phyloP scores from a whole-genome alignment of 1,140 invertebrate species.

The Listronotus bonariensis region DNA sequence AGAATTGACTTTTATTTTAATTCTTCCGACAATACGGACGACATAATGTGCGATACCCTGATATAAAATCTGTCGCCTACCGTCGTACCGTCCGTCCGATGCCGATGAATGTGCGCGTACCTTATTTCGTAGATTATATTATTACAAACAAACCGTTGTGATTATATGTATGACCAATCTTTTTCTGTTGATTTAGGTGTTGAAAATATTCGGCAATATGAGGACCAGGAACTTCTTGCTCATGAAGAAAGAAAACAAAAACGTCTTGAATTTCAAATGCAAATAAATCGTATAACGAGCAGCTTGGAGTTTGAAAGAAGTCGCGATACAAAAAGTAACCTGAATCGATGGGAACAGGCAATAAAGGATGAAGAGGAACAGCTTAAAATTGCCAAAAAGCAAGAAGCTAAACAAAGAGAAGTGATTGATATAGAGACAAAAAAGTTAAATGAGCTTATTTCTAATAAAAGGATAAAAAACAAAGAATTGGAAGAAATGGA shows the following conservation, averaged over 20 bases:
- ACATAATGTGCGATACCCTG: too few species aligned
- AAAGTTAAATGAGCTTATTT: constrained; percentile 80
- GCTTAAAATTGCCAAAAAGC: constrained; percentile 83
- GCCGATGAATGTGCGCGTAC: too few species aligned
- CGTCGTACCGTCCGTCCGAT: too few species aligned
- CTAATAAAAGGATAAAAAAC: constrained; percentile 77
- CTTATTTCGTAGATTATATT: not conserved
- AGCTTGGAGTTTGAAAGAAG: constrained; percentile 96
- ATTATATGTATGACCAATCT: not conserved
- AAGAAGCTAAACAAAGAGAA: constrained; percentile 85
- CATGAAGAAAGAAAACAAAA: constrained; percentile 96
- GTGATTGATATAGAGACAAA: constrained; percentile 91
- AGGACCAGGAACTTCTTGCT: constrained; percentile 93
- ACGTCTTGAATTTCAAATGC: constrained; percentile 95
- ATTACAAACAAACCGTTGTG: not conserved
- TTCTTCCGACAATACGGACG: too few species aligned
- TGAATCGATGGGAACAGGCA: constrained; percentile 88
- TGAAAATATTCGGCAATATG: constrained; percentile 96
- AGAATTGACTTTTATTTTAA: too few species aligned
- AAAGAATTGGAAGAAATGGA: constrained; percentile 84
- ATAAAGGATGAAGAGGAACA: constrained; percentile 93
- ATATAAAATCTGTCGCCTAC: too few species aligned
- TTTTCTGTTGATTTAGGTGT: constrained; percentile 62
- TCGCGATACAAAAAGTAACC: constrained; percentile 92
- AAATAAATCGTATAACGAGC: constrained; percentile 92